Base-by-base conservation (phyloP, 2,888 invertebrate species). In the Ferrisia virgata region DNA sequence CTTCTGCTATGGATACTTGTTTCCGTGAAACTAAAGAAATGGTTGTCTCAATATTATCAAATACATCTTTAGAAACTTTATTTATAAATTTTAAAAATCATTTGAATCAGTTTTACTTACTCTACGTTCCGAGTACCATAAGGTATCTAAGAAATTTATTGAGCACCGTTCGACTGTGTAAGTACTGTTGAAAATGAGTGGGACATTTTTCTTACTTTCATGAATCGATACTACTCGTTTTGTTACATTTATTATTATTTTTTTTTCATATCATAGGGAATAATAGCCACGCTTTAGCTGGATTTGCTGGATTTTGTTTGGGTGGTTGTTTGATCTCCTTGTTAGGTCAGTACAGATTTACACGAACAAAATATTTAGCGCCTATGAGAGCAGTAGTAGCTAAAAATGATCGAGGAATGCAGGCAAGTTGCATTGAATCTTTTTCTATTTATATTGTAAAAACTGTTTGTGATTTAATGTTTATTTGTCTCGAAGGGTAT, bases 401-500 rank as follows among this genome's bases (percentile, higher is more conserved):
- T 83, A 88, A 88, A 36, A 88, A 87, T 79, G 89, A 88, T 85
- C 86, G 86, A 40, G 89, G 89, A 58, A 86, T 88, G 79, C 89
- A 89, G 86, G 89, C 89, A 86, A 87, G 87, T 86, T 47, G 15
- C n/a, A n/a, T n/a, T n/a, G n/a, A 33, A 79, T 64, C 64, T 78
- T 31, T 40, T 47, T n/a, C 69, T 43, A 22, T 82, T 28, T 13
- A 69, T 40, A 22, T 18, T 79, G 5, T 18, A 53, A 78, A 43
- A 40, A 15, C 25, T 0, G 11, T 39, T 39, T 39, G 5, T 39
- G 5, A 39, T 11, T 13, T 53, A n/a, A 39, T 53, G 53, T 79
- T 28, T 25, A 53, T n/a, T 72, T 22, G 76, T 78, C 79, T 87
- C 88, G 78, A 86, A 92, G 92, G 90, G 90, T 78, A 90, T 91